phyloP scores from a whole-genome alignment of 2,797 vertebrate genomes.

The Pseudochirops corinnae region DNA sequence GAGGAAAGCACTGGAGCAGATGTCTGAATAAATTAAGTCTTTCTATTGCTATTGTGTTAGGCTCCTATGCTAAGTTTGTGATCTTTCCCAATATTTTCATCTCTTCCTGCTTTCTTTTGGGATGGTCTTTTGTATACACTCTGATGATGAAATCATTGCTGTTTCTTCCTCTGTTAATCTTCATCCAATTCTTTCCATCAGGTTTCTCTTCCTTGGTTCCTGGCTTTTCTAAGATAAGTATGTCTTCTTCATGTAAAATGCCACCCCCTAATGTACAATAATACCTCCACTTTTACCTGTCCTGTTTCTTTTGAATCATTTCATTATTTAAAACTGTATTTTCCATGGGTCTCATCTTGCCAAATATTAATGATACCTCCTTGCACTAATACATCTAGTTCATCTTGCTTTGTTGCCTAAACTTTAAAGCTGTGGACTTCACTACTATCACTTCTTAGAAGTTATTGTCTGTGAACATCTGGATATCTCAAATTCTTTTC shows the following conservation, averaged over 20 bases:
- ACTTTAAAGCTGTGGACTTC: background rate
- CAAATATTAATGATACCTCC: background rate
- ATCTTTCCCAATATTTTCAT: background rate
- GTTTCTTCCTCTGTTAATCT: background rate
- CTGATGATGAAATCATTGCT: background rate
- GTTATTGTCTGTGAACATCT: background rate
- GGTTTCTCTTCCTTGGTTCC: background rate
- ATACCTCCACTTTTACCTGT: background rate
- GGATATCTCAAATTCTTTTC: background rate
- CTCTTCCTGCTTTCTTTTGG: background rate
- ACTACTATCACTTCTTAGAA: background rate
- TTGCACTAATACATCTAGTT: background rate
- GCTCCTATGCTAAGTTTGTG: background rate
- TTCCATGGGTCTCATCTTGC: background rate
- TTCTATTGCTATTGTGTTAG: background rate
- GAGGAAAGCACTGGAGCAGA: background rate
- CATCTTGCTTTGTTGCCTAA: background rate
- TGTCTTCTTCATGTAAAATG: background rate
- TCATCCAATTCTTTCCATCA: background rate
- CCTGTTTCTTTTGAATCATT: background rate
- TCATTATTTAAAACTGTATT: background rate
- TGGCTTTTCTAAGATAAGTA: background rate
- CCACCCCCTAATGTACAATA: background rate
- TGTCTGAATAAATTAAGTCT: background rate
- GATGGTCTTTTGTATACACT: background rate